Conservation (phyloP, 2,888 invertebrate genomes). For the Troilus luridus region DNA sequence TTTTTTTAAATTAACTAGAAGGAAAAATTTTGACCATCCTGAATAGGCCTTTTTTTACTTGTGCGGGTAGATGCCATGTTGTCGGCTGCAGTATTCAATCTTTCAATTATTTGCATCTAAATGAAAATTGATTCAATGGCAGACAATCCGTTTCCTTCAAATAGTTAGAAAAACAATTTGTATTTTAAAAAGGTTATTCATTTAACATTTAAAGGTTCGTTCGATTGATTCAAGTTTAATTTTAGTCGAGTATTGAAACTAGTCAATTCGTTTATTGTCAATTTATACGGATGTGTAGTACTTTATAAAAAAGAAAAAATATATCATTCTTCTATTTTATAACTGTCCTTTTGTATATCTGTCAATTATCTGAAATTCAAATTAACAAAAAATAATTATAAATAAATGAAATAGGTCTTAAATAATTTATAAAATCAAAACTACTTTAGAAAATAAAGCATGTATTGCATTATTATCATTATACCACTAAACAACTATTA, state of each 20-base stretch:
- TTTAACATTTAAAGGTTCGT: not conserved
- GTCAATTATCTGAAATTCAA: too few species aligned
- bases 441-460: too few species aligned
- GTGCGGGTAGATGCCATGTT: not conserved
- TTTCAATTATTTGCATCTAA: not conserved
- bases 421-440: too few species aligned
- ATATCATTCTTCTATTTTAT: too few species aligned
- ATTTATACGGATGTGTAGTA: not conserved
- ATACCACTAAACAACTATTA: too few species aligned
- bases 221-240: not conserved
- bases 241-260: not conserved
- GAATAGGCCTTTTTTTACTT: not conserved
- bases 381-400: too few species aligned
- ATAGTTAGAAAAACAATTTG: not conserved
- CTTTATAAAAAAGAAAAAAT: too few species aligned
- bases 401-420: too few species aligned
- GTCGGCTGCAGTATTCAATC: not conserved
- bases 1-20: not conserved
- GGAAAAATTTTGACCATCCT: not conserved
- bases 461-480: too few species aligned
- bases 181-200: not conserved
- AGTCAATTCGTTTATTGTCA: not conserved
- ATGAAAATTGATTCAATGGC: conserved; percentile 15
- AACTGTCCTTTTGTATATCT: too few species aligned
- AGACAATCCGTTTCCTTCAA: not conserved